These are phyloP conservation scores for Atlantisia rogersi DNA, from an alignment of 2,113 vertebrate species.

Conservation along the genomic window DNA sequence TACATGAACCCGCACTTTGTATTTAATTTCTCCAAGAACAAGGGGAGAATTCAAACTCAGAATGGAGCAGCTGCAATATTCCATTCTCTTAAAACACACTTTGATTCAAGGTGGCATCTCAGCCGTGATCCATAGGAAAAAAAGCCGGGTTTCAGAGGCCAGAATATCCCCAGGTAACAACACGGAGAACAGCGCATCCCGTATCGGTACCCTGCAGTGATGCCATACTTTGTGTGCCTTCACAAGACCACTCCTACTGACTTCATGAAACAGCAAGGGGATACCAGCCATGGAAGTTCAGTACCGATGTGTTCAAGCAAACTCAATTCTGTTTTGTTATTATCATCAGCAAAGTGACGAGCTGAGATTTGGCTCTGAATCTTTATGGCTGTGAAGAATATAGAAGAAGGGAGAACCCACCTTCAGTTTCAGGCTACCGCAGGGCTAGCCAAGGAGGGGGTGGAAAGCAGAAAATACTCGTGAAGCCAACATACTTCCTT, in stretches of 20 bases:
- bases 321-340: neutral
- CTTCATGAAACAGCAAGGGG: neutral
- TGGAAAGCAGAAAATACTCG: neutral
- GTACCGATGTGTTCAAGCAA: neutral
- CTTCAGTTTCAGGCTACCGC: neutral
- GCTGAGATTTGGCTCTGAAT: neutral
- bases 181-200: neutral
- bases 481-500: neutral
- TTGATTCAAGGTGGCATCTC: neutral
- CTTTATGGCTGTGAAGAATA: fast-evolving
- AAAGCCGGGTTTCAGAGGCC: neutral
- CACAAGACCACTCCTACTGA: neutral
- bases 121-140: neutral
- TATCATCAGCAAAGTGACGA: neutral
- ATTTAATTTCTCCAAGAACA: neutral
- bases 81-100: neutral
- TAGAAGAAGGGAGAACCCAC: neutral
- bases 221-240: neutral
- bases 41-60: neutral
- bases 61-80: neutral
- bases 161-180: neutral
- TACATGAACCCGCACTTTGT: neutral
- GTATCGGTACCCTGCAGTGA: neutral
- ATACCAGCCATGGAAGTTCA: neutral
- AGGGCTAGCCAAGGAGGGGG: neutral